These are phyloP conservation scores for Stenurella melanura DNA, from an alignment of 2,888 invertebrate species.

Conservation along the genomic window DNA sequence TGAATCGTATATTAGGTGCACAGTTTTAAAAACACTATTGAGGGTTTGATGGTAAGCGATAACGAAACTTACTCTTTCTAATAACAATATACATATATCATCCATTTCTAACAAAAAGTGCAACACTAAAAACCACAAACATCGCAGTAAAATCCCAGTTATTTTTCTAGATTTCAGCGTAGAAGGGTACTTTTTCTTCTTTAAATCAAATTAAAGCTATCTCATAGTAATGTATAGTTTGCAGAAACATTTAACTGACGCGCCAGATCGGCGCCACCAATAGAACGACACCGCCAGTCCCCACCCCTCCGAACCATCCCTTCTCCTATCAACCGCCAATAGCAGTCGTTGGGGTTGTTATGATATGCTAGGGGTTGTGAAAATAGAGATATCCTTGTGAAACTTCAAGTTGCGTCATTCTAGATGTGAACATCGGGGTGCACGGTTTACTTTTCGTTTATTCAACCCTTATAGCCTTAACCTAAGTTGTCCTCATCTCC, in stretches of 20 bases:
- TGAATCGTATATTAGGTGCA: too few relatives aligned
- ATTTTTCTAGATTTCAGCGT: constrained; percentile 36
- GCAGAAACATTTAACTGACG: constrained; percentile 69
- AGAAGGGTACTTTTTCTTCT: constrained; percentile 40
- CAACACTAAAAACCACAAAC: constrained; percentile 35
- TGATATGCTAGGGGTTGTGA: constrained; percentile 47
- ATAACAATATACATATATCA: constrained; percentile 2
- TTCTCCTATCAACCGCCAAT: constrained; percentile 48
- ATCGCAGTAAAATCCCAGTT: constrained; percentile 35
- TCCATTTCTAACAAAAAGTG: constrained; percentile 10
- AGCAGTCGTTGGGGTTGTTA: constrained; percentile 37
- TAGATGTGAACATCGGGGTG: constrained; percentile 60
- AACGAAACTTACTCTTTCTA: background rate
- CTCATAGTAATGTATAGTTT: constrained; percentile 45
- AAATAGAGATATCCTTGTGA: constrained; percentile 57
- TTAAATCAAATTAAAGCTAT: constrained; percentile 48
- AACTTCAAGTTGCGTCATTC: constrained; percentile 64
- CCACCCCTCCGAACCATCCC: constrained; percentile 44
- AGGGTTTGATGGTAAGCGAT: background rate
- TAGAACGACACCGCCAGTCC: constrained; percentile 33
- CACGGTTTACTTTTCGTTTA: constrained; percentile 55
- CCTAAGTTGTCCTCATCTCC: constrained; percentile 34
- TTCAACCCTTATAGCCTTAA: constrained; percentile 32
- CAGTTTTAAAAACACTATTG: background rate
- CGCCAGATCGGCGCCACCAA: constrained; percentile 72